A percentile compares a stretch with the other conserved stretches of the same genome.
phyloP scores from a whole-genome alignment of 2,888 invertebrate genomes.

The Leptopterna dolabrata region DNA sequence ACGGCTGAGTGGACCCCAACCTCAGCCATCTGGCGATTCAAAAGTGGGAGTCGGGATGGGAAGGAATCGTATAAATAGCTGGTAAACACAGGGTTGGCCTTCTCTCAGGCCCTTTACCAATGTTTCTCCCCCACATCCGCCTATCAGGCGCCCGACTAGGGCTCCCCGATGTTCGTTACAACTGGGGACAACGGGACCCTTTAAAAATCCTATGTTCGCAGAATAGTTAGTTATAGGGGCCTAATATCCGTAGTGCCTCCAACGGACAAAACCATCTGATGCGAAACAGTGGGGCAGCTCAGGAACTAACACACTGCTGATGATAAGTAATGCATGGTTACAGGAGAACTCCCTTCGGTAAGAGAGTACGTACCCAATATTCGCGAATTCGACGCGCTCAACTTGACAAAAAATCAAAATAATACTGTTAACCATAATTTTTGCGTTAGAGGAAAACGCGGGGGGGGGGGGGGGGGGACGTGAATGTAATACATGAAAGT shows the following conservation, averaged over 20 bases:
- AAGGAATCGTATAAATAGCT: background rate
- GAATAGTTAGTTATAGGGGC: background rate
- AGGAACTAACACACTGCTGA: background rate
- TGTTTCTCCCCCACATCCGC: conserved; percentile 11
- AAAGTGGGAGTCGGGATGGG: background rate
- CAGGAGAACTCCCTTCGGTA: too few relatives aligned
- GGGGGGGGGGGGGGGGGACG: too few relatives aligned
- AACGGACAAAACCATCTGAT: background rate
- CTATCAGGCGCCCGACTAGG: background rate
- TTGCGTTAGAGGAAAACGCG: too few relatives aligned
- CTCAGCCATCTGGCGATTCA: background rate
- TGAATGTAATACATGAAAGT: too few relatives aligned
- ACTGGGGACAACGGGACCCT: background rate
- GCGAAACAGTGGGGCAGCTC: background rate
- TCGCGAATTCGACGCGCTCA: too few relatives aligned
- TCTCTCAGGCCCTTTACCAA: background rate
- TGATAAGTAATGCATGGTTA: too few relatives aligned
- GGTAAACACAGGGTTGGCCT: conserved; percentile 7
- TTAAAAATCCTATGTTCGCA: background rate
- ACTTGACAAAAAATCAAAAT: too few relatives aligned
- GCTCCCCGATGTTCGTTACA: background rate
- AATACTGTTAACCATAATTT: too few relatives aligned
- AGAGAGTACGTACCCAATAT: too few relatives aligned
- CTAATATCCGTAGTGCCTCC: background rate
- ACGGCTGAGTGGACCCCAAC: background rate